A percentile compares a stretch with the other conserved stretches of the same genome.
Evolutionary conservation across 2,888 invertebrate genomes (phyloP).

Genomic region (Tiliacea aurago): DNA sequence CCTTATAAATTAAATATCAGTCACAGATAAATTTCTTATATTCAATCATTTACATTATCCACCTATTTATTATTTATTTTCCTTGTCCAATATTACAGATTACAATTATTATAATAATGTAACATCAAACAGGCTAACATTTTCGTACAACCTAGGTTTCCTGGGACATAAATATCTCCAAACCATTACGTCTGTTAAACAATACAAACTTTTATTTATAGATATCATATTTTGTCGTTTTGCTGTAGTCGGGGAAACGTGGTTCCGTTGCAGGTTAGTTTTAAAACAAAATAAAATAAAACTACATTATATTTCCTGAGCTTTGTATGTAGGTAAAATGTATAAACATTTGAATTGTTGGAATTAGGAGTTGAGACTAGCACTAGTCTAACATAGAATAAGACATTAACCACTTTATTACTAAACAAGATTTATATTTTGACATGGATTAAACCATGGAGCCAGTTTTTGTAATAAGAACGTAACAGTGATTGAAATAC

Average conservation of each 20-base stretch:
- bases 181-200: conserved; percentile 16
- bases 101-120: too few species aligned
- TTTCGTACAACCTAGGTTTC: background rate
- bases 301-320: conserved; percentile 1
- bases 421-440: too few species aligned
- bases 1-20: too few species aligned
- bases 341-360: background rate
- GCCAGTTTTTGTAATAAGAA: too few species aligned
- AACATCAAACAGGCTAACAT: background rate
- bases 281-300: conserved; percentile 36
- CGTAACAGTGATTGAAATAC: too few species aligned
- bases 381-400: background rate
- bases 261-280: conserved; percentile 31
- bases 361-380: background rate
- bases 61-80: too few species aligned
- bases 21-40: too few species aligned
- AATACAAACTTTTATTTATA: conserved; percentile 49
- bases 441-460: too few species aligned
- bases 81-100: too few species aligned
- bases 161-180: conserved; percentile 21
- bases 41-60: too few species aligned
- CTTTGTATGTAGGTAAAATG: background rate
- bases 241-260: conserved; percentile 2
- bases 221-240: conserved; percentile 50
- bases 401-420: too few species aligned